A percentile compares a stretch with the other conserved stretches of the same genome.
Evolutionary conservation across 2,113 vertebrate species (phyloP).

Genomic region (Pyxicephalus adspersus): DNA sequence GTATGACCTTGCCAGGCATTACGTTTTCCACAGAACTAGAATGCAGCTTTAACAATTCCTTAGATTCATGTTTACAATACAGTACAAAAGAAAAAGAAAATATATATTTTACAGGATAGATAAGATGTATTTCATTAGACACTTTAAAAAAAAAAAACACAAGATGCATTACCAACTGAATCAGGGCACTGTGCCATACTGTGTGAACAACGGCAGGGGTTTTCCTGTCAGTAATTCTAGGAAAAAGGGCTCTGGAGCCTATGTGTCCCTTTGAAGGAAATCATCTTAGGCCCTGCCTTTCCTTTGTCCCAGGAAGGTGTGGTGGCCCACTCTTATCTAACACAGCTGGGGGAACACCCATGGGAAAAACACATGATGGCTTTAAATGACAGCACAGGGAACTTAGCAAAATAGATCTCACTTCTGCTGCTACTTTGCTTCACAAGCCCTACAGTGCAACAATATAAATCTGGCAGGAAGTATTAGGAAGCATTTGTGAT

Average conservation of each 20-base stretch:
- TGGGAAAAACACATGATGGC: slow-evolving; percentile 64
- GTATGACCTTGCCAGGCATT: too few relatives aligned
- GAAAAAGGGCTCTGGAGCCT: slow-evolving; percentile 8
- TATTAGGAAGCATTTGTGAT: slow-evolving; percentile 60
- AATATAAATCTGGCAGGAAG: slow-evolving; percentile 70
- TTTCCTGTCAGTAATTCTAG: slow-evolving; percentile 47
- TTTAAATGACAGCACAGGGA: slow-evolving; percentile 57
- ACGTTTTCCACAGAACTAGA: too few relatives aligned
- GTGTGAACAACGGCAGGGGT: background rate
- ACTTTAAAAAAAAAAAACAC: too few relatives aligned
- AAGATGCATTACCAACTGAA: too few relatives aligned
- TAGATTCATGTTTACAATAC: background rate
- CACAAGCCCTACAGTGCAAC: slow-evolving; percentile 56
- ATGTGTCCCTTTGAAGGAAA: slow-evolving; percentile 61
- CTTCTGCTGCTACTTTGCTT: background rate
- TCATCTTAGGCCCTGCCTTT: slow-evolving; percentile 65
- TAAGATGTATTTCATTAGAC: too few relatives aligned
- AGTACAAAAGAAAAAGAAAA: background rate
- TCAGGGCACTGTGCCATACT: background rate
- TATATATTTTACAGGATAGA: too few relatives aligned
- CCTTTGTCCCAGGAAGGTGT: slow-evolving; percentile 62
- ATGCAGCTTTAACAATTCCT: too few relatives aligned
- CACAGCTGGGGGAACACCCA: slow-evolving; percentile 60
- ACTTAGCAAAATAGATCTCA: slow-evolving; percentile 57
- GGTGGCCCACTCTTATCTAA: slow-evolving; percentile 59